phyloP scores from a whole-genome alignment of 2,797 vertebrate genomes.

The Chrosomus eos region DNA sequence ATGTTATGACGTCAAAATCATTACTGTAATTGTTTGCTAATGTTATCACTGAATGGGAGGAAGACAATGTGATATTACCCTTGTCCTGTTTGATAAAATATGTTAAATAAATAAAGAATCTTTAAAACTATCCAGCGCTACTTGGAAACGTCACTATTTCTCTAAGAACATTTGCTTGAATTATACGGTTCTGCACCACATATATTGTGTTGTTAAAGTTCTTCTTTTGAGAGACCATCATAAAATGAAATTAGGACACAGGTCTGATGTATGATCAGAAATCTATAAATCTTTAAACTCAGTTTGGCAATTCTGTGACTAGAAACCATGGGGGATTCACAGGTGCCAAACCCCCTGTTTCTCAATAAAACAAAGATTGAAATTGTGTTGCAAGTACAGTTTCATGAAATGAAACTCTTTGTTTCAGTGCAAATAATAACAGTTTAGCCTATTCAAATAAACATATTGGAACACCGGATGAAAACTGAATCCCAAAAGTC shows the following conservation, averaged over 20 bases:
- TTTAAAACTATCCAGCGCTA: not conserved
- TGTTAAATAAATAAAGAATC: not conserved
- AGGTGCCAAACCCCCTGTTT: conserved; percentile 28
- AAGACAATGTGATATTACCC: not conserved
- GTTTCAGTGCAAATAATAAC: conserved; percentile 39
- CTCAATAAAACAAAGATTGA: conserved; percentile 31
- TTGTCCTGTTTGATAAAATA: not conserved
- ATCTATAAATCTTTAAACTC: conserved; percentile 29
- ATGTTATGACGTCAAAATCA: not conserved
- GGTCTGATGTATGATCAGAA: conserved; percentile 18
- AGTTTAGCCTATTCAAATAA: conserved; percentile 32
- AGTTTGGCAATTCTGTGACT: conserved; percentile 29
- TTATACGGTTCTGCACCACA: not conserved
- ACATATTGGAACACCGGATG: conserved; percentile 26
- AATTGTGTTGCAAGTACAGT: conserved; percentile 39
- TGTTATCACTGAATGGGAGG: not conserved
- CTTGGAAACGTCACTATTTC: not conserved
- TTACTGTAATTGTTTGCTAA: not conserved
- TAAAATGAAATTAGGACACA: not conserved
- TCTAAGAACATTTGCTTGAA: not conserved
- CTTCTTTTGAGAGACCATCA: not conserved
- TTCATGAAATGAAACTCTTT: conserved; percentile 30
- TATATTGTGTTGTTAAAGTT: not conserved
- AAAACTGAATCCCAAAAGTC: conserved; percentile 24
- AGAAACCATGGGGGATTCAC: conserved; percentile 15